Conservation (phyloP, 2,113 vertebrate species). For the Callithrix jacchus region DNA sequence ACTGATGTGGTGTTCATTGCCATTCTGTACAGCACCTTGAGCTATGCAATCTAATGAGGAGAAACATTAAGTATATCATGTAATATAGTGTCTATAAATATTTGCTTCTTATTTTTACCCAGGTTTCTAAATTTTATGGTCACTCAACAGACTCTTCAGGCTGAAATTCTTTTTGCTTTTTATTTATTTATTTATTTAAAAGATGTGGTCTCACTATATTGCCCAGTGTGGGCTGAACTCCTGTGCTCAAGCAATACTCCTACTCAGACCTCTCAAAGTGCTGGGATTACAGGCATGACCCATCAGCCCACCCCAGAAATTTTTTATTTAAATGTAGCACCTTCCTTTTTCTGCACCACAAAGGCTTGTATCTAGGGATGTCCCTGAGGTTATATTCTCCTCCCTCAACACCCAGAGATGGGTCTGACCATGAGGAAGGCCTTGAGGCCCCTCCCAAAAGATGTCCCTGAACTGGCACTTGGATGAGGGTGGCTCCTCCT, state of each 20-base stretch:
- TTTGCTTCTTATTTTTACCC: background rate
- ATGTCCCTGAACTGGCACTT: too few relatives aligned
- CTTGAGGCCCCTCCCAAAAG: background rate
- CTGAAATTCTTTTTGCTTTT: background rate
- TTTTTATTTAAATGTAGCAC: background rate
- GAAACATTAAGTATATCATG: background rate
- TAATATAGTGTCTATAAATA: background rate
- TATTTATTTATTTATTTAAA: background rate
- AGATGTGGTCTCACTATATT: too few relatives aligned
- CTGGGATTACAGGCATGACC: too few relatives aligned
- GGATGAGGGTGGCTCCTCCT: background rate
- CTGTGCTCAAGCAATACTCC: too few relatives aligned
- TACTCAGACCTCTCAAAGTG: too few relatives aligned
- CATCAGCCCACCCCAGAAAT: background rate
- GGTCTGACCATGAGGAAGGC: background rate
- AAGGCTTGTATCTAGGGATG: background rate
- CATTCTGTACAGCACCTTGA: background rate
- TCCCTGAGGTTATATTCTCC: background rate
- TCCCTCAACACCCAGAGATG: background rate
- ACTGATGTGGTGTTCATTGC: fast-evolving
- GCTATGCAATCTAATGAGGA: background rate
- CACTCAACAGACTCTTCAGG: background rate
- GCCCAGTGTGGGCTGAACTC: too few relatives aligned
- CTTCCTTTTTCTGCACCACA: background rate
- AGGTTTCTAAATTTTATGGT: background rate